Percentiles rank a stretch among this genome's conserved stretches.
Conservation (phyloP, 2,113 vertebrate genomes). For the Rattus norvegicus region DNA sequence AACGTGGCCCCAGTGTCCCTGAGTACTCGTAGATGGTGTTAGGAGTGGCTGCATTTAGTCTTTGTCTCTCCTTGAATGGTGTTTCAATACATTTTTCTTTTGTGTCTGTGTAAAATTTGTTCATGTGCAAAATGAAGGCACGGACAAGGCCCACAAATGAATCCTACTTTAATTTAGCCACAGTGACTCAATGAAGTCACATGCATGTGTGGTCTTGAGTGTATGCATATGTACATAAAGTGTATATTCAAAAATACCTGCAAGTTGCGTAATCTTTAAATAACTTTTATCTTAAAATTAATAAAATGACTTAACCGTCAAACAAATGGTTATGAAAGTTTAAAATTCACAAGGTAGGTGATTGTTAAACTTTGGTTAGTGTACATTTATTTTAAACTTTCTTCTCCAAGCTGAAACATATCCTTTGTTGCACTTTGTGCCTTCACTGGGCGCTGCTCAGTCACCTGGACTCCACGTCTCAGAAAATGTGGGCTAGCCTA, state of each 20-base stretch:
- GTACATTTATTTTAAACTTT: background rate
- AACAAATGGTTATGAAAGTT: background rate
- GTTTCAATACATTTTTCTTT: conserved; percentile 93
- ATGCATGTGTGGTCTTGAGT: conserved; percentile 28
- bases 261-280: background rate
- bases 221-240: too few species aligned
- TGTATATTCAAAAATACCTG: conserved; percentile 28
- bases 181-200: conserved; percentile 69
- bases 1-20: conserved; percentile 90
- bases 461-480: background rate
- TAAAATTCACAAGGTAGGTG: conserved; percentile 9
- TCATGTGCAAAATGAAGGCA: conserved; percentile 79
- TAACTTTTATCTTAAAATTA: background rate
- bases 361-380: background rate
- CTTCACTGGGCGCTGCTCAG: background rate
- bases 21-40: conserved; percentile 87
- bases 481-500: background rate
- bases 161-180: conserved; percentile 74
- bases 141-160: conserved; percentile 80
- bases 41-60: conserved; percentile 87
- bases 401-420: background rate
- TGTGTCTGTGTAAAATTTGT: conserved; percentile 90
- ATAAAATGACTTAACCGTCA: background rate
- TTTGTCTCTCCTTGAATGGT: conserved; percentile 91
- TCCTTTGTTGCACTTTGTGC: background rate